Base-by-base conservation (phyloP, 2,113 vertebrate genomes). In the Petrocephalus microphthalmus region DNA sequence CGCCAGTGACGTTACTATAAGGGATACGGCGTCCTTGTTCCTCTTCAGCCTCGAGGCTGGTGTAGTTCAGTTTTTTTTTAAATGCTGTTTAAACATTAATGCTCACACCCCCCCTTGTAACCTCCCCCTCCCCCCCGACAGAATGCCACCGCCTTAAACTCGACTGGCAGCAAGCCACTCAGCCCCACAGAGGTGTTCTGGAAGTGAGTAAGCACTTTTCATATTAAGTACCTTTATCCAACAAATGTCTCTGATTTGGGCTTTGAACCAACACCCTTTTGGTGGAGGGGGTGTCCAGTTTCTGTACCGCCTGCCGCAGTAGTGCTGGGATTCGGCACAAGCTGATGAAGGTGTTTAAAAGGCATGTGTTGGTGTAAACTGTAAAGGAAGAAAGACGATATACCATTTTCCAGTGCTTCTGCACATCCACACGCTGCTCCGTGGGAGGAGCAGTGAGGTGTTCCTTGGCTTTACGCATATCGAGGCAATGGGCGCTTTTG, bases 151-250 rank as follows among this genome's bases (percentile, higher is more conserved):
- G 74, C 87, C 0, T 74, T 84, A 42, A 93, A 93, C 53, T 29
- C 83, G 84, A 93, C 93, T 0, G 89, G 67, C 6, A n/a, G 25
- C 52, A 86, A 83, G 71, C 0, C 20, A 1, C 89, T 93, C 89
- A 96, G 95, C 20, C 94, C 96, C 87, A 91, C 95, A 0, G 96
- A 97, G 87, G 89, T 92, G 0, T 97, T 97, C 91, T 97, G 96
- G 96, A 97, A 96, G 97, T 97, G 92, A 95, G 96, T 92, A 57
- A 60, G 3, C 71, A 19, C 5, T 17, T 13, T 78, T 78, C 71
- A 19, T 42, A 42, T 57, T 57, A 10, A 37, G 49, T 20, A 37
- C 25, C 7, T 53, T 85, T 85, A 85, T 11, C 5, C 71, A 33
- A 37, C 11, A 74, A 74, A 10, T 19, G 17, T 33, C 4, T 78